Conservation (phyloP, 2,797 vertebrate species). For the Acanthis flammea region DNA sequence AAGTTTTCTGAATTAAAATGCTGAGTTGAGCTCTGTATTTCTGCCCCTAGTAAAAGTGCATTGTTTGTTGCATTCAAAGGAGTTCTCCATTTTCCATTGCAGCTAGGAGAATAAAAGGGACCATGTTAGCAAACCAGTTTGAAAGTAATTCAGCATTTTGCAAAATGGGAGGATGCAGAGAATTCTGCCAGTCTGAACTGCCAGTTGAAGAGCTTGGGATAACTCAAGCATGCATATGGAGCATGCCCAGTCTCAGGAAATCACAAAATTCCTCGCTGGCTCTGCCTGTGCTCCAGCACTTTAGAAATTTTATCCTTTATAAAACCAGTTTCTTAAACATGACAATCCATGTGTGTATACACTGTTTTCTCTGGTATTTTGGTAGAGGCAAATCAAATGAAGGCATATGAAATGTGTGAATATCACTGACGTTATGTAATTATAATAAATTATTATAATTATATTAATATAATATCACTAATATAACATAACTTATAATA, state of each 20-base stretch:
- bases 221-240: background rate
- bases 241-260: background rate
- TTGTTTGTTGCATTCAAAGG: background rate
- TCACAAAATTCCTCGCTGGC: background rate
- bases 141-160: background rate
- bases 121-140: background rate
- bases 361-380: background rate
- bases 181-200: background rate
- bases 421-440: background rate
- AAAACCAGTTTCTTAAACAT: background rate
- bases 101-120: background rate
- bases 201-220: background rate
- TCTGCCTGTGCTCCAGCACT: background rate
- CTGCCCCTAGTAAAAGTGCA: background rate
- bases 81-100: background rate
- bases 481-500: no score
- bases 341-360: fast-evolving
- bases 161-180: background rate
- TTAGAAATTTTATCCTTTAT: background rate
- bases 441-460: no score
- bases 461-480: no score
- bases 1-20: background rate
- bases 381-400: background rate
- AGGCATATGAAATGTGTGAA: background rate
- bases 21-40: background rate